phyloP scores from a whole-genome alignment of 2,113 vertebrate genomes.

The Coreoperca whiteheadi region DNA sequence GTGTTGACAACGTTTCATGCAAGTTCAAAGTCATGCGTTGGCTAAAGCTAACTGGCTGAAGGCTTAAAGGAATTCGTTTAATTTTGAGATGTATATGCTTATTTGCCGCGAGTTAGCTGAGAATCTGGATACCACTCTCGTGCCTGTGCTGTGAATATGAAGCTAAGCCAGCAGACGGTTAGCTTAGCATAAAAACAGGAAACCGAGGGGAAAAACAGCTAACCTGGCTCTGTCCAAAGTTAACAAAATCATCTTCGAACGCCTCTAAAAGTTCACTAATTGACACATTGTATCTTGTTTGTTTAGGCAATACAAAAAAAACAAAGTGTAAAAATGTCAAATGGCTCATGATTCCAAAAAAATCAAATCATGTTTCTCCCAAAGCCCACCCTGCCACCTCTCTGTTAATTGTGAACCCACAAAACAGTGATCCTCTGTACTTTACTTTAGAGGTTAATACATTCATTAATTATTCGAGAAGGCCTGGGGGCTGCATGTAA shows the following conservation, averaged over 20 bases:
- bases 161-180: background rate
- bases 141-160: background rate
- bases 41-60: background rate
- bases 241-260: background rate
- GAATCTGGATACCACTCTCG: background rate
- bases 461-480: constrained; percentile 21
- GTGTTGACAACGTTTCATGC: background rate
- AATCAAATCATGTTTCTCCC: background rate
- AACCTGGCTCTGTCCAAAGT: background rate
- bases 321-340: background rate
- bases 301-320: too few species aligned
- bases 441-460: constrained; percentile 29
- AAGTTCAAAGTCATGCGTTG: background rate
- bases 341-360: too few species aligned
- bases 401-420: background rate
- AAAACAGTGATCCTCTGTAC: background rate
- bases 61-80: background rate
- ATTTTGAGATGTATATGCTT: too few species aligned
- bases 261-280: background rate
- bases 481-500: constrained; percentile 12
- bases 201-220: background rate
- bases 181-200: background rate
- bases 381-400: background rate
- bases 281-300: background rate
- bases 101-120: background rate